Base-by-base conservation (phyloP, 2,113 vertebrate genomes). In the Chaetops frenatus region DNA sequence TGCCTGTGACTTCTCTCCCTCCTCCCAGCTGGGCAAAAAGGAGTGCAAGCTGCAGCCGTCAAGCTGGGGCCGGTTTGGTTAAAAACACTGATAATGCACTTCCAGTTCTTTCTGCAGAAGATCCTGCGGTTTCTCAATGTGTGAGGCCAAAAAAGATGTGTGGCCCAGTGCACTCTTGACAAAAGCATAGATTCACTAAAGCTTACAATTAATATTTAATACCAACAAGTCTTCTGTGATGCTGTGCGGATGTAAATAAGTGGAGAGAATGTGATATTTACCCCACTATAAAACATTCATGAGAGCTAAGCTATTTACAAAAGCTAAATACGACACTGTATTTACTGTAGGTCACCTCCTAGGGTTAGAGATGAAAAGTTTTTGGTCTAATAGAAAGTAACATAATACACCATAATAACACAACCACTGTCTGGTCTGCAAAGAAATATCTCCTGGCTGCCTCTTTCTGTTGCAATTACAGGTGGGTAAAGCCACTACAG, bases 181-280 rank as follows among this genome's bases (percentile, higher is more conserved):
- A 98, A 97, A 98, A 96, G 95, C 97, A 97, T 97, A 97, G 97
- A 97, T 98, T 98, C 97, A 97, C 97, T 97, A 96, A 97, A 97
- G 97, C 90, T 96, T 12, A 94, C 93, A 89, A 98, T 98, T 97
- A 98, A 98, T 98, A 98, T 98, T 98, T 98, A 92, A 98, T 98
- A 96, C 73, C 92, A 95, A 97, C 97, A 97, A 98, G 98, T 96
- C 98, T 98, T 98, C 98, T 95, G 97, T 96, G 98, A 97, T 98
- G 95, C 94, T 93, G 90, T 95, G 94, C 92, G 98, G 98, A 98
- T 98, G 98, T 98, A 98, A 98, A 98, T 98, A 98, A 98, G 98
- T 98, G 97, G 98, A 97, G 97, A 97, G 97, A 98, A 98, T 77
- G 97, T 98, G 98, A 98, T 98, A 98, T 98, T 98, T 98, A 98